phyloP scores from a whole-genome alignment of 2,888 invertebrate species.

The Agriopis leucophaearia region DNA sequence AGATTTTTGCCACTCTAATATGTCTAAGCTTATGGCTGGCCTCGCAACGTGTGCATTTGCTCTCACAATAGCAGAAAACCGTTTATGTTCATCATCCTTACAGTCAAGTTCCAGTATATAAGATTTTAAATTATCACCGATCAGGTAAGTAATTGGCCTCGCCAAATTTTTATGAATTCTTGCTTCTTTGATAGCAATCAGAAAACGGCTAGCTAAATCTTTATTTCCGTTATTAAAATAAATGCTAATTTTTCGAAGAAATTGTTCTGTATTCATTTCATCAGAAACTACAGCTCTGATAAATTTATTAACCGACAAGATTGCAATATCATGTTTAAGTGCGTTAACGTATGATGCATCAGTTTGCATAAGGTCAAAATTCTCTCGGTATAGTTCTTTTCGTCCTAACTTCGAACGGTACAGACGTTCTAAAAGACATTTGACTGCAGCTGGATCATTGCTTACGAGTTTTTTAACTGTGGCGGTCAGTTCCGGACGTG shows the following conservation, averaged over 20 bases:
- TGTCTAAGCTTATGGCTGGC: slow-evolving; percentile 55
- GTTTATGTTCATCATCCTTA: slow-evolving; percentile 33
- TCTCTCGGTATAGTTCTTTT: slow-evolving; percentile 56
- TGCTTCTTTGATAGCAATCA: slow-evolving; percentile 25
- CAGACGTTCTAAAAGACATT: slow-evolving; percentile 51
- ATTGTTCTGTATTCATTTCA: slow-evolving; percentile 41
- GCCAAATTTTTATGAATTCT: slow-evolving; percentile 34
- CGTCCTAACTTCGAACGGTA: slow-evolving; percentile 58
- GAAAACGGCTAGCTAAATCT: slow-evolving; percentile 56
- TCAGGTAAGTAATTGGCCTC: slow-evolving; percentile 41
- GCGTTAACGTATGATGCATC: slow-evolving; percentile 65
- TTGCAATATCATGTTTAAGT: slow-evolving; percentile 60
- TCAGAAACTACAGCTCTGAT: slow-evolving; percentile 44
- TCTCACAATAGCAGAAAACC: slow-evolving; percentile 55
- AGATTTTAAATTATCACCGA: slow-evolving; percentile 35
- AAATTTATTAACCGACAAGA: slow-evolving; percentile 51
- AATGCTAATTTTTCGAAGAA: slow-evolving; percentile 57
- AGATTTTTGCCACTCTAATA: slow-evolving; percentile 54
- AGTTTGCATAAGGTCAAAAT: slow-evolving; percentile 57
- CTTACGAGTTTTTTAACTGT: slow-evolving; percentile 49
- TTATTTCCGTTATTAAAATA: slow-evolving; percentile 62
- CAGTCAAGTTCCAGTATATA: slow-evolving; percentile 43
- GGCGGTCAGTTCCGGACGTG: slow-evolving; percentile 45
- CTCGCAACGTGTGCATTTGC: slow-evolving; percentile 60
- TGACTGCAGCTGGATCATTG: slow-evolving; percentile 41